A percentile compares a stretch with the other conserved stretches of the same genome.
Evolutionary conservation across 1,140 invertebrate genomes (phyloP).

Genomic region (Ylistrum balloti): DNA sequence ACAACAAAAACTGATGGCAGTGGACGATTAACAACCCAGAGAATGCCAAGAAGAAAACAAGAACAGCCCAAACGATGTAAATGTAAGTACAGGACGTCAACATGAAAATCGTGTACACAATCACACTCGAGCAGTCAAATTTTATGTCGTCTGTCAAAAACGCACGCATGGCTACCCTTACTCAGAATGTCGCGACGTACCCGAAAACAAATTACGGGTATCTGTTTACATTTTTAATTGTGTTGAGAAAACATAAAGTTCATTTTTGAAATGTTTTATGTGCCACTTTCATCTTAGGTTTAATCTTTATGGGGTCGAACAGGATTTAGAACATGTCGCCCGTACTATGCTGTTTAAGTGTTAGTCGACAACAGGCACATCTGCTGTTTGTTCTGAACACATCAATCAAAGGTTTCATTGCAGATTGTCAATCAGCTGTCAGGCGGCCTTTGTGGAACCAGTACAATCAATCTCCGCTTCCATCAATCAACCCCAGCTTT

Average conservation of each 20-base stretch:
- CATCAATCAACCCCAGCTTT: conserved; percentile 80
- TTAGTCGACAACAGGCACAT: conserved; percentile 64
- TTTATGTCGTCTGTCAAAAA: conserved; percentile 63
- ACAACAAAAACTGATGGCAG: conserved; percentile 61
- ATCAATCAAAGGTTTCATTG: conserved; percentile 81
- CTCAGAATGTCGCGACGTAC: conserved; percentile 53
- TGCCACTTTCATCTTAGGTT: conserved; percentile 48
- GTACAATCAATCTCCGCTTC: conserved; percentile 79
- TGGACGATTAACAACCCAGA: conserved; percentile 67
- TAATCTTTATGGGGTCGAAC: conserved; percentile 48
- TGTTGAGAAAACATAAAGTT: conserved; percentile 29
- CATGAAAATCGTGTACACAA: conserved; percentile 30
- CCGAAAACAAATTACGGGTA: conserved; percentile 66
- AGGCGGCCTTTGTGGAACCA: conserved; percentile 78
- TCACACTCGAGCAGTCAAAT: not conserved
- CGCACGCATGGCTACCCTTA: conserved; percentile 44
- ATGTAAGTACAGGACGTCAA: conserved; percentile 84
- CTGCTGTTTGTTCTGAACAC: conserved; percentile 79
- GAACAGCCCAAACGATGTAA: conserved; percentile 86
- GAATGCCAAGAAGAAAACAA: conserved; percentile 86
- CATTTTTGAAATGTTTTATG: conserved; percentile 41
- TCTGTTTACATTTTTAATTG: conserved; percentile 59
- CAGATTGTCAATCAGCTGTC: conserved; percentile 82
- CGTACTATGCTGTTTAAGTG: conserved; percentile 49
- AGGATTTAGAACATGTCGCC: conserved; percentile 59